Evolutionary conservation across 2,888 invertebrate species (phyloP).

Genomic region (Aspidiotus rigidus): DNA sequence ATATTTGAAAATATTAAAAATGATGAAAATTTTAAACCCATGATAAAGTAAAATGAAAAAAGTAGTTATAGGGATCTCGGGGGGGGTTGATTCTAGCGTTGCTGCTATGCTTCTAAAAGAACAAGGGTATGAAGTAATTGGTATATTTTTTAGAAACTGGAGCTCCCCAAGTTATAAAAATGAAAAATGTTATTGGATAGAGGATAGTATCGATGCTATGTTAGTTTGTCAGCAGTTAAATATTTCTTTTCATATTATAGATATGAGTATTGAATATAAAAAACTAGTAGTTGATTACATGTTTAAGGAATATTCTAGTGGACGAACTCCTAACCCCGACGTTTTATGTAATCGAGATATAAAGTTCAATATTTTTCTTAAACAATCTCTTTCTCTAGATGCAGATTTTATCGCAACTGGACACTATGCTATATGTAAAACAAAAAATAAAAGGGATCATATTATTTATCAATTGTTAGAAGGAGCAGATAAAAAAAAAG

Average conservation of each 20-base stretch:
- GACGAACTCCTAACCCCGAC: constrained; percentile 91
- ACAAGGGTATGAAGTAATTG: constrained; percentile 73
- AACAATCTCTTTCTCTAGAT: constrained; percentile 63
- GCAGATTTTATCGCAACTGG: constrained; percentile 92
- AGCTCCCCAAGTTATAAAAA: constrained; percentile 79
- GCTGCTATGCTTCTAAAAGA: constrained; percentile 75
- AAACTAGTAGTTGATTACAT: not conserved
- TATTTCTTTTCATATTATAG: constrained; percentile 53
- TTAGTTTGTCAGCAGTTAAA: constrained; percentile 67
- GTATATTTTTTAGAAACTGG: constrained; percentile 95
- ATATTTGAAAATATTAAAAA: not conserved
- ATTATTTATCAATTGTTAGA: not conserved
- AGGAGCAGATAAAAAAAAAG: not conserved
- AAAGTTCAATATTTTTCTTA: constrained; percentile 82
- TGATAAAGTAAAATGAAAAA: constrained; percentile 40
- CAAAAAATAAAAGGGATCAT: not conserved
- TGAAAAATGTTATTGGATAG: constrained; percentile 60
- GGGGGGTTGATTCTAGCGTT: constrained; percentile 94
- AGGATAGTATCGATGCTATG: constrained; percentile 76
- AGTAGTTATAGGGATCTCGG: constrained; percentile 79
- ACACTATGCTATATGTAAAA: constrained; percentile 67
- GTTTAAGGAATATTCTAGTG: constrained; percentile 42
- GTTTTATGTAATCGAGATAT: constrained; percentile 86
- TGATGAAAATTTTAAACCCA: not conserved
- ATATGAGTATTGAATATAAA: not conserved